phyloP scores from a whole-genome alignment of 2,888 invertebrate species.

The Ochropleura plecta region DNA sequence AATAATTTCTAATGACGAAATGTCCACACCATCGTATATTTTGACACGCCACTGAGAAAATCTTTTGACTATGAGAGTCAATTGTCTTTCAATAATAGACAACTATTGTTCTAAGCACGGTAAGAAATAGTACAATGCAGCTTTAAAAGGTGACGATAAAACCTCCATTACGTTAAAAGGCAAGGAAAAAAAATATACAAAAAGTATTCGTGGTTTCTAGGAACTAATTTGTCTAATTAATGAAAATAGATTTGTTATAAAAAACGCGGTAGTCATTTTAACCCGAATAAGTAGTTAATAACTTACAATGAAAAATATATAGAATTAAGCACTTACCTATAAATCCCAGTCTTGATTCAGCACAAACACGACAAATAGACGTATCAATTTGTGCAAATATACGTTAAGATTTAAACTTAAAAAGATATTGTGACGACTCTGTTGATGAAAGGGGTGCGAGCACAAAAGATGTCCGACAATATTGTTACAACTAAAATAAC shows the following conservation, averaged over 20 bases:
- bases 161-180: slow-evolving; percentile 32
- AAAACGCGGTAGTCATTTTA: not conserved
- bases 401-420: not conserved
- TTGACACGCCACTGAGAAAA: slow-evolving; percentile 55
- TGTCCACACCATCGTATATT: slow-evolving; percentile 42
- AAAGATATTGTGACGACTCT: slow-evolving; percentile 50
- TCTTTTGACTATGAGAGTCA: slow-evolving; percentile 48
- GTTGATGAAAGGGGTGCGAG: slow-evolving; percentile 35
- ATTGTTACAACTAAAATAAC: slow-evolving; percentile 67
- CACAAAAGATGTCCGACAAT: slow-evolving; percentile 15
- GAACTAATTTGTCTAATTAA: slow-evolving; percentile 14
- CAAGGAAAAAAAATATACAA: slow-evolving; percentile 1
- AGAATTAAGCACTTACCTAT: slow-evolving; percentile 59
- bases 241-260: slow-evolving; percentile 12
- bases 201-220: slow-evolving; percentile 4
- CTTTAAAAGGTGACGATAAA: slow-evolving; percentile 46
- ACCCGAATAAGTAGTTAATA: not conserved
- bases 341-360: slow-evolving; percentile 3
- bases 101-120: slow-evolving; percentile 56
- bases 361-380: slow-evolving; percentile 10
- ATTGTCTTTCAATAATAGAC: slow-evolving; percentile 64
- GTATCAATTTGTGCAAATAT: slow-evolving; percentile 8
- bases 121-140: slow-evolving; percentile 61
- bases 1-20: slow-evolving; percentile 55
- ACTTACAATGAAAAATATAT: slow-evolving; percentile 2